phyloP scores from a whole-genome alignment of 2,888 invertebrate species.

The Vannuccia rotundouncinata region DNA sequence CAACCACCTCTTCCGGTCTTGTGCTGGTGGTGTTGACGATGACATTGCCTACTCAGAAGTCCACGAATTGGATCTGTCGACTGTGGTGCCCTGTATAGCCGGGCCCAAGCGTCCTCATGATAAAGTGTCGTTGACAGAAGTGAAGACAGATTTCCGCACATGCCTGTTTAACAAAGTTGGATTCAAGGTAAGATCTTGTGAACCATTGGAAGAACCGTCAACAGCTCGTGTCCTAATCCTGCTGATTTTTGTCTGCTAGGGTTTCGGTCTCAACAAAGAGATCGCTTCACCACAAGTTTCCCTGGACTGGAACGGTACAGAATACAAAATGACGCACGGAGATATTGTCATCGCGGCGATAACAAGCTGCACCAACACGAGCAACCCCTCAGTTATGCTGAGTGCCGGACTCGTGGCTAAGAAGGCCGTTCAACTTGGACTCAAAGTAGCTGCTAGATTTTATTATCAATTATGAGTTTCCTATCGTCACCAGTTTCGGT shows the following conservation, averaged over 20 bases:
- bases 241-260: background rate
- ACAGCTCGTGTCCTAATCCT: background rate
- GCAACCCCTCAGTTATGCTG: conserved; percentile 94
- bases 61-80: conserved; percentile 74
- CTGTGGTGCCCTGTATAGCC: conserved; percentile 86
- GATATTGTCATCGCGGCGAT: conserved; percentile 94
- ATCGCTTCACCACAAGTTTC: conserved; percentile 58
- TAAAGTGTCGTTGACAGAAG: conserved; percentile 76
- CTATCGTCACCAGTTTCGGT: no score
- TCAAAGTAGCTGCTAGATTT: conserved; percentile 59
- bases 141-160: conserved; percentile 78
- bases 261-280: conserved; percentile 44
- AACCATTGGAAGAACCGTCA: background rate
- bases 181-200: conserved; percentile 60
- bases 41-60: conserved; percentile 74
- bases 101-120: conserved; percentile 97
- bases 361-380: conserved; percentile 94
- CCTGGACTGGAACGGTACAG: conserved; percentile 73
- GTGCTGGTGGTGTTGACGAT: conserved; percentile 65
- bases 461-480: no score
- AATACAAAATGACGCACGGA: conserved; percentile 75
- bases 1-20: conserved; percentile 77
- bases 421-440: conserved; percentile 83
- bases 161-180: conserved; percentile 72
- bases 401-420: conserved; percentile 87